phyloP scores from a whole-genome alignment of 2,888 invertebrate genomes.

The Clusia tigrina region DNA sequence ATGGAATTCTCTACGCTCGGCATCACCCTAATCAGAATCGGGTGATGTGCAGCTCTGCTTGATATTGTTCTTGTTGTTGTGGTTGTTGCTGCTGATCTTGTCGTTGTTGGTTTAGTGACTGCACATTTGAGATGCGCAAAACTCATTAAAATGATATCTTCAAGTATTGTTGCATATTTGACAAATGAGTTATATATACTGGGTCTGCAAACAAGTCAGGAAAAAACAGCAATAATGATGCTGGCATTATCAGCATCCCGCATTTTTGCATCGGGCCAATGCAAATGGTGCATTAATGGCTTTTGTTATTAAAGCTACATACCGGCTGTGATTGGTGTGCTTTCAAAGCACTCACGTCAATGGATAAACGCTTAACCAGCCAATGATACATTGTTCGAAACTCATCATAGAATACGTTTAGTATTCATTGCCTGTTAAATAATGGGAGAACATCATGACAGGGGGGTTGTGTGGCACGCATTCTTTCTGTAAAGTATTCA shows the following conservation, averaged over 20 bases:
- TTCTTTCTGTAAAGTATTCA: too few species aligned
- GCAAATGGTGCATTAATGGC: background rate
- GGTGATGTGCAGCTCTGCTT: conserved; percentile 49
- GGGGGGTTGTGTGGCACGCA: too few species aligned
- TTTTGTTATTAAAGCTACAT: background rate
- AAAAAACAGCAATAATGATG: too few species aligned
- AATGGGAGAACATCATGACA: too few species aligned
- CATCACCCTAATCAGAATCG: conserved; percentile 62
- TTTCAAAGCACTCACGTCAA: background rate
- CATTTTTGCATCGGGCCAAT: background rate
- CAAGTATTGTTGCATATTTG: conserved; percentile 51
- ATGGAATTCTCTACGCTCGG: conserved; percentile 49
- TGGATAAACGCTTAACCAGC: background rate
- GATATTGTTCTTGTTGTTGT: conserved; percentile 40
- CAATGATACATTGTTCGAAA: background rate
- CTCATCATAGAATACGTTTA: too few species aligned
- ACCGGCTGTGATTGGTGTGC: too few species aligned
- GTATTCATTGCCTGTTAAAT: too few species aligned
- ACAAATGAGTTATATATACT: conserved; percentile 39
- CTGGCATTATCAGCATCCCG: background rate
- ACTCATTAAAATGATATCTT: conserved; percentile 61
- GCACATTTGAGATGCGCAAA: conserved; percentile 53
- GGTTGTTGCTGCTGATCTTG: conserved; percentile 38
- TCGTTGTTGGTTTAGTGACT: conserved; percentile 28
- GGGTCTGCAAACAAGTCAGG: too few species aligned